Conservation (phyloP, 2,113 vertebrate genomes). For the Phalacrocorax carbo region DNA sequence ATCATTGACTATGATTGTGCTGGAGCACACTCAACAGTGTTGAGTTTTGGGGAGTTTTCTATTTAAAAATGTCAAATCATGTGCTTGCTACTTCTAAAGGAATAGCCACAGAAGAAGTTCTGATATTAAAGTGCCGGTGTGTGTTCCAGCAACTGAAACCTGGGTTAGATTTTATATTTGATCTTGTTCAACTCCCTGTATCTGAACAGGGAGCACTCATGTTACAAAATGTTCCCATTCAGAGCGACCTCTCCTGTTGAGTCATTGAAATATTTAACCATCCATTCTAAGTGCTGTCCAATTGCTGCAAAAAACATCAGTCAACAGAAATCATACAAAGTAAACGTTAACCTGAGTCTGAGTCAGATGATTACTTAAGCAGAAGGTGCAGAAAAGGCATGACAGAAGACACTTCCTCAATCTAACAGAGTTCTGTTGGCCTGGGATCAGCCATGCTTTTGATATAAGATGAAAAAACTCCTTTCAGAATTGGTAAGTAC, state of each 20-base stretch:
- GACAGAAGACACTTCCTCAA: background rate
- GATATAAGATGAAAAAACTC: background rate
- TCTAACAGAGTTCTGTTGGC: background rate
- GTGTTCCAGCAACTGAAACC: background rate
- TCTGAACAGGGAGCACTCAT: background rate
- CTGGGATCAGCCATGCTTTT: too few relatives aligned
- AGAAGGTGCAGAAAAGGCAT: background rate
- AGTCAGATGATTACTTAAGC: background rate
- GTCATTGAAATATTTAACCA: background rate
- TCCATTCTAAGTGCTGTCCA: background rate
- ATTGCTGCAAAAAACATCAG: background rate
- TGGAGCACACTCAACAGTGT: background rate
- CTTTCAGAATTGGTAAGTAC: conserved; percentile 5
- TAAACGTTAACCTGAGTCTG: conserved; percentile 8
- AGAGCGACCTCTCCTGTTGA: background rate
- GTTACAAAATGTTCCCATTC: background rate
- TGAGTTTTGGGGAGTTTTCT: background rate
- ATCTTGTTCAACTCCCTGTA: background rate
- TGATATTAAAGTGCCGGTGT: background rate
- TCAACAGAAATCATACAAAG: background rate
- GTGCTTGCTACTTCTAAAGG: background rate
- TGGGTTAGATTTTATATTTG: background rate
- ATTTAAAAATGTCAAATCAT: background rate
- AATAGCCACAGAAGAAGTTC: background rate
- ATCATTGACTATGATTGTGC: background rate